Percentiles rank a stretch among this genome's conserved stretches.
These are phyloP conservation scores for Scotopteryx bipunctaria DNA, from an alignment of 2,888 invertebrate species.

Conservation along the genomic window DNA sequence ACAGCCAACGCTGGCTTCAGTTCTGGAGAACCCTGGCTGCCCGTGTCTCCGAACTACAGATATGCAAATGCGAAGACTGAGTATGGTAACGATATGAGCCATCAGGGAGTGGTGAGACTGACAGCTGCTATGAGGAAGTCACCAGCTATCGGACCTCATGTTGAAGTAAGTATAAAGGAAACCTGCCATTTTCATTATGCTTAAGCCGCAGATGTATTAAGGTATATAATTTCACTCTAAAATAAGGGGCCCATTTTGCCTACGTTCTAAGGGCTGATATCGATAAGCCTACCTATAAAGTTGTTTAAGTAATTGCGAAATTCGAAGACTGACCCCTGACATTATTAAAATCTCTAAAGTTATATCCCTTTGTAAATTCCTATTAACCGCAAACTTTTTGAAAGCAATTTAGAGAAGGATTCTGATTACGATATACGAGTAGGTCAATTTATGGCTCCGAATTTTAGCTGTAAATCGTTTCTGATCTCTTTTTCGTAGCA, in stretches of 20 bases:
- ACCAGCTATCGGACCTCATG: constrained; percentile 70
- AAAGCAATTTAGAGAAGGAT: constrained; percentile 9
- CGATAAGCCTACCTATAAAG: no score
- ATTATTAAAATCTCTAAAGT: constrained; percentile 34
- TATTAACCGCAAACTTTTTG: constrained; percentile 25
- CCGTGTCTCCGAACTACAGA: constrained; percentile 85
- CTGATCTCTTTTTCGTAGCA: no score
- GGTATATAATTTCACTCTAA: no score
- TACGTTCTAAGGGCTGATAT: no score
- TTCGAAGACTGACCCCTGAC: constrained; percentile 30
- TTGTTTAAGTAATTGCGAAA: constrained; percentile 28
- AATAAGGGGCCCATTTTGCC: no score
- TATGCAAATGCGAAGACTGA: constrained; percentile 85
- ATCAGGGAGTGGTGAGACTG: constrained; percentile 64
- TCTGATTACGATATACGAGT: no score
- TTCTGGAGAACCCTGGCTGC: constrained; percentile 87
- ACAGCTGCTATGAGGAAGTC: constrained; percentile 72
- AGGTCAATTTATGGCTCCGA: no score
- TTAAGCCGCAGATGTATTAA: no score
- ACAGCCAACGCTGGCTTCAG: constrained; percentile 74
- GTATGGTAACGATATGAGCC: constrained; percentile 76
- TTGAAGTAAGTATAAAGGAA: constrained; percentile 60
- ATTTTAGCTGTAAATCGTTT: no score
- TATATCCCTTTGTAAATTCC: constrained; percentile 33
- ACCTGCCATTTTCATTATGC: background rate